Base-by-base conservation (phyloP, 2,797 vertebrate species). In the Avahi laniger region DNA sequence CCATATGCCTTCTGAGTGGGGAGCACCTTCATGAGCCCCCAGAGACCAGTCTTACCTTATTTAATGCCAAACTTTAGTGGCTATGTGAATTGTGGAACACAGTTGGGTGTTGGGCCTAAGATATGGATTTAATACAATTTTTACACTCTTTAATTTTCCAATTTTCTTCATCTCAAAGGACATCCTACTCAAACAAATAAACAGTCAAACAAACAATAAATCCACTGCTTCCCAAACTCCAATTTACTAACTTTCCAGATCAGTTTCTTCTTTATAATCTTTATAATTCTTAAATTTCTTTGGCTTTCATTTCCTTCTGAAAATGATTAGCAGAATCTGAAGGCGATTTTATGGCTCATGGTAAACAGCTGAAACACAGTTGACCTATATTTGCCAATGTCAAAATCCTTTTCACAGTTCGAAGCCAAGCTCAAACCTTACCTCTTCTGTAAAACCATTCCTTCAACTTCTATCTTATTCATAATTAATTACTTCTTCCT, bases 321-420 rank as follows among this genome's bases (percentile, higher is more conserved):
- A 91, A 70, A 24, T 4, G 41, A 80, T 69, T 81, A 84, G 59
- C 22, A 41, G n/a, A 90, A 46, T 84, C 35, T 83, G 33, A 93
- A 94, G 65, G 22, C 30, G 38, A 86, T 59, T 94, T 82, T 70
- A 57, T 52, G 48, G 41, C 65, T 88, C 57, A n/a, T 10, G 5
- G 48, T 38, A 73, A 73, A 84, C 3, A 87, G 63, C 50, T 90
- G 65, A 94, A 95, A 90, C 26, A n/a, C 1, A 69, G 41, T 30
- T 69, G 76, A 61, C 10, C 80, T 83, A 14, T 72, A 91, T 35
- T 80, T 50, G 43, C n/a, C 18, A 88, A 61, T 54, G 75, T 73
- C 79, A 78, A 94, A 93, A 94, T 73, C 26, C 28, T 94, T 90
- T 87, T 33, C 82, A 84, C 26, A 88, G 84, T 69, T 93, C 48